Percentiles rank a stretch among this genome's conserved stretches.
Evolutionary conservation across 2,888 invertebrate species (phyloP).

Genomic region (Panopea generosa): DNA sequence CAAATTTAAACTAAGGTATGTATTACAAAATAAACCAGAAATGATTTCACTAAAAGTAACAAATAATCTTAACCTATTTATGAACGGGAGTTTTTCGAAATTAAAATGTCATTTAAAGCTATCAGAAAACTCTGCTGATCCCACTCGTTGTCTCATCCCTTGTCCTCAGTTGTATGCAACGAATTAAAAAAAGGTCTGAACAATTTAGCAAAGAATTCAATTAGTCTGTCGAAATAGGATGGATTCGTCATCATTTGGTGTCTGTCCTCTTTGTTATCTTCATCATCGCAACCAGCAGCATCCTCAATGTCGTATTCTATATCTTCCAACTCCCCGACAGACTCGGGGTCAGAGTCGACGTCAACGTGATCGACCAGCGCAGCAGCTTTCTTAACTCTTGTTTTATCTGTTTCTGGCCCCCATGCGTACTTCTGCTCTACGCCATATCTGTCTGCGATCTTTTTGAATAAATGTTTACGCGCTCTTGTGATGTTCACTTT

Average conservation of each 20-base stretch:
- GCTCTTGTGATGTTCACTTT: slow-evolving; percentile 21
- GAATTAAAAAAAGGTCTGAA: slow-evolving; percentile 12
- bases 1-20: too few relatives aligned
- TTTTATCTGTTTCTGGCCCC: slow-evolving; percentile 7
- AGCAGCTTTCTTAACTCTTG: too few relatives aligned
- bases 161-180: not conserved
- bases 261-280: slow-evolving; percentile 1
- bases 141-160: too few relatives aligned
- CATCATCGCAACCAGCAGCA: slow-evolving; percentile 20
- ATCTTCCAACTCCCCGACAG: not conserved
- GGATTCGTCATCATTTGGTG: slow-evolving; percentile 5
- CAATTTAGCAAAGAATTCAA: slow-evolving; percentile 19
- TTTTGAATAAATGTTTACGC: slow-evolving; percentile 16
- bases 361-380: too few relatives aligned
- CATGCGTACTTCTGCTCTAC: slow-evolving; percentile 17
- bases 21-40: too few relatives aligned
- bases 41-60: too few relatives aligned
- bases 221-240: slow-evolving; percentile 22
- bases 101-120: too few relatives aligned
- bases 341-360: not conserved
- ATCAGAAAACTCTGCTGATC: too few relatives aligned
- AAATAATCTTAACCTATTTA: too few relatives aligned
- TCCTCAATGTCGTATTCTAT: slow-evolving; percentile 41
- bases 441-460: slow-evolving; percentile 21
- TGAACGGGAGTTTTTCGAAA: too few relatives aligned